These are phyloP conservation scores for Todus mexicanus DNA, from an alignment of 2,797 vertebrate genomes.

Conservation along the genomic window DNA sequence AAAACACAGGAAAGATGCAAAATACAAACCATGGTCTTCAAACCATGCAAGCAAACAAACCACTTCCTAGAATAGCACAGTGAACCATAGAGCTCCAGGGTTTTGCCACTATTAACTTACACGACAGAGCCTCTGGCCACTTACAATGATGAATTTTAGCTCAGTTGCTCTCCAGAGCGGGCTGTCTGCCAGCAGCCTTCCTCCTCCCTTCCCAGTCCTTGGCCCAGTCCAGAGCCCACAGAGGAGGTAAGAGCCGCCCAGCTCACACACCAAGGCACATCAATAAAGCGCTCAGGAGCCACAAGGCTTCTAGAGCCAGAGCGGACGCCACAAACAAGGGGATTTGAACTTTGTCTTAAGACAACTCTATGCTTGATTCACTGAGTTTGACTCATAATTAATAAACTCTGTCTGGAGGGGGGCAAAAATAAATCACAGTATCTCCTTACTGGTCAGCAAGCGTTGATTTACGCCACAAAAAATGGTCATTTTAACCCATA, in stretches of 20 bases:
- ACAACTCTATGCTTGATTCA: not conserved
- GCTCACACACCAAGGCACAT: not conserved
- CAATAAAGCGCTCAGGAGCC: not conserved
- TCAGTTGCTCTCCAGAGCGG: not conserved
- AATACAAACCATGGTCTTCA: not conserved
- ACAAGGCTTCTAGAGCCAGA: not conserved
- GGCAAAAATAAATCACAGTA: not conserved
- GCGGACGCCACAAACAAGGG: not conserved
- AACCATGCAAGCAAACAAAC: slow-evolving; percentile 3
- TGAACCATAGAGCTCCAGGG: not conserved
- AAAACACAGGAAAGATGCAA: not conserved
- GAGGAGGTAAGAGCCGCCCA: not conserved
- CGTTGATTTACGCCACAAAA: not conserved
- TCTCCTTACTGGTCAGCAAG: not conserved
- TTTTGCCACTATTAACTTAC: not conserved
- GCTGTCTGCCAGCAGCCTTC: not conserved
- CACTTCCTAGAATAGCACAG: not conserved
- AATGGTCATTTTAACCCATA: not conserved
- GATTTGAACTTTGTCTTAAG: not conserved
- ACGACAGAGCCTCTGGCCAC: not conserved
- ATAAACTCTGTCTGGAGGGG: not conserved
- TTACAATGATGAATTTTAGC: not conserved
- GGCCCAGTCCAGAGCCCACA: not conserved
- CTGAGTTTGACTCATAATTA: not conserved
- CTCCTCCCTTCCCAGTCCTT: fast-evolving